Evolutionary conservation across 2,797 vertebrate species (phyloP).

Genomic region (Neomorphus geoffroyi): DNA sequence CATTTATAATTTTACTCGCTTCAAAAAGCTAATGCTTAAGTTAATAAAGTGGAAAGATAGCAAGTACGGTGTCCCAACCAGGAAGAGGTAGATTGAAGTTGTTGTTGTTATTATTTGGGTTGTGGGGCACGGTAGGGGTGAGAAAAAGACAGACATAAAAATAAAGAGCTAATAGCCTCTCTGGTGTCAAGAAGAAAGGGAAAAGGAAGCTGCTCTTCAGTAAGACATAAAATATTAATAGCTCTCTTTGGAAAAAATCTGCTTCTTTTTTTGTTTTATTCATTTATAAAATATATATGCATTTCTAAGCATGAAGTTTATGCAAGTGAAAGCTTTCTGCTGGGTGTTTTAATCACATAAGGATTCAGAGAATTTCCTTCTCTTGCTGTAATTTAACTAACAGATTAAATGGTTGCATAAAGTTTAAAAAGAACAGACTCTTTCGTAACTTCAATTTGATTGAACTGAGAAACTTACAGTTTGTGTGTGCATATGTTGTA

Average conservation of each 20-base stretch:
- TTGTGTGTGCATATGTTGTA: not conserved
- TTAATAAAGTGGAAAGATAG: slow-evolving; percentile 72
- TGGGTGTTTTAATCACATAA: not conserved
- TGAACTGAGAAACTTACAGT: not conserved
- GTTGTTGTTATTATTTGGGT: slow-evolving; percentile 43
- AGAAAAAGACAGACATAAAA: slow-evolving; percentile 30
- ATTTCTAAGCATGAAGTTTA: slow-evolving; percentile 25
- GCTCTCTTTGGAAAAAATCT: not conserved
- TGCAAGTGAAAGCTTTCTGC: not conserved
- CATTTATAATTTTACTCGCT: slow-evolving; percentile 59
- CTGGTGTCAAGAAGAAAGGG: slow-evolving; percentile 19
- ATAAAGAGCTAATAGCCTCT: slow-evolving; percentile 33
- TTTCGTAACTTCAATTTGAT: not conserved
- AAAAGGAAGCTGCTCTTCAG: not conserved
- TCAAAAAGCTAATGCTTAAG: slow-evolving; percentile 63
- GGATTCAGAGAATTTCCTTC: not conserved
- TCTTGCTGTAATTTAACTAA: not conserved
- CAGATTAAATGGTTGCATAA: not conserved
- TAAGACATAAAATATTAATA: not conserved
- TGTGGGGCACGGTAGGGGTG: slow-evolving; percentile 32
- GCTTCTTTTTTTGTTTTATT: not conserved
- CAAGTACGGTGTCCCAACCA: not conserved
- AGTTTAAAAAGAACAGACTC: not conserved
- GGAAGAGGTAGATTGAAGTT: slow-evolving; percentile 35
- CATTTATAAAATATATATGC: not conserved